A percentile compares a stretch with the other conserved stretches of the same genome.
These are phyloP conservation scores for Psittacula derbiana DNA, from an alignment of 2,797 vertebrate species.

Conservation along the genomic window DNA sequence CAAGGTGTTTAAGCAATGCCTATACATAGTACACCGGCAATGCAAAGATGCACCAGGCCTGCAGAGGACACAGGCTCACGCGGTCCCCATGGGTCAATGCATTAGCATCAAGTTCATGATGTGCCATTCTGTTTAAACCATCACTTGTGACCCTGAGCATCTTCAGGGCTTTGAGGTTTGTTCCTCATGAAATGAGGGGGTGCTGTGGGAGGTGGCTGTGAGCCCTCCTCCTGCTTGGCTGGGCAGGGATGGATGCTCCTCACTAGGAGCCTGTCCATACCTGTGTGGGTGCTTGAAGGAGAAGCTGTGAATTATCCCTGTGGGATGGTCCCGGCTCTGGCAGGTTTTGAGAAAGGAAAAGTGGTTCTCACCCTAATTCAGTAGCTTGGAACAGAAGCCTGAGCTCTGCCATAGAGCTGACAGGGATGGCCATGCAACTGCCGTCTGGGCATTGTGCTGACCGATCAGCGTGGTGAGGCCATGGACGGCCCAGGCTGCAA, in stretches of 20 bases:
- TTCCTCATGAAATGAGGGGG: not conserved
- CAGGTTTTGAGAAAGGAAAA: not conserved
- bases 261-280: not conserved
- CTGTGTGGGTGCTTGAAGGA: not conserved
- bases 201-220: not conserved
- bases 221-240: not conserved
- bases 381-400: not conserved
- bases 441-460: not conserved
- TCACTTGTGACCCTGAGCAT: not conserved
- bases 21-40: accelerated
- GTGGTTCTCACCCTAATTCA: not conserved
- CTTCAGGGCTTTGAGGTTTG: not conserved
- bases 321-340: not conserved
- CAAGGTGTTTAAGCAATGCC: not conserved
- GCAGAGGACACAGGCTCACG: accelerated
- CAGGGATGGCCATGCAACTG: accelerated
- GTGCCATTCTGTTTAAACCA: accelerated
- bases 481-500: not conserved
- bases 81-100: accelerated
- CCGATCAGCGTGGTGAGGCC: not conserved
- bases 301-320: not conserved
- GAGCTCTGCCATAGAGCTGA: not conserved
- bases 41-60: accelerated
- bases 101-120: not conserved
- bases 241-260: not conserved